Percentiles rank a stretch among this genome's conserved stretches.
phyloP scores from a whole-genome alignment of 1,140 invertebrate genomes.

The Leptinotarsa texana region DNA sequence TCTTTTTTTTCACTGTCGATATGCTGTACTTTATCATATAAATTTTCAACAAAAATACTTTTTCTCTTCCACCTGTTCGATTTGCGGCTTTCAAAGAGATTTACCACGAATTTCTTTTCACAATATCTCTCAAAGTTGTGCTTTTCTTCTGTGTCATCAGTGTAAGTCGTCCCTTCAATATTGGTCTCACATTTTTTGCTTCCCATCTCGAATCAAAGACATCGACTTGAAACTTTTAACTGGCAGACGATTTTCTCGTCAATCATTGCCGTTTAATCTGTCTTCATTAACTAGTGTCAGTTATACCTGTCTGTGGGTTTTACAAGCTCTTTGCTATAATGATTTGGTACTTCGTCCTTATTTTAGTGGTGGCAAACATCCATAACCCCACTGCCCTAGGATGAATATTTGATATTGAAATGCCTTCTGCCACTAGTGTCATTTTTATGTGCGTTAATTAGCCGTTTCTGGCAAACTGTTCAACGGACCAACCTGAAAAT shows the following conservation, averaged over 20 bases:
- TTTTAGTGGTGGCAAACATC: no score
- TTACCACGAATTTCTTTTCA: slow-evolving; percentile 4
- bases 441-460: no score
- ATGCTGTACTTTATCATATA: not conserved
- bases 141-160: not conserved
- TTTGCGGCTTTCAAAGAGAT: slow-evolving; percentile 14
- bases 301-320: no score
- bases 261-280: not conserved
- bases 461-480: no score
- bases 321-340: no score
- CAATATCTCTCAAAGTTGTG: not conserved
- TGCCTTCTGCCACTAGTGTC: no score
- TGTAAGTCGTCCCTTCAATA: not conserved
- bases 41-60: not conserved
- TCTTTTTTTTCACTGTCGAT: not conserved
- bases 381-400: no score
- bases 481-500: no score
- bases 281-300: not conserved
- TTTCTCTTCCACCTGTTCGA: slow-evolving; percentile 17
- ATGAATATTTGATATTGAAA: no score
- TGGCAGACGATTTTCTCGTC: not conserved
- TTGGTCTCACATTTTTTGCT: not conserved
- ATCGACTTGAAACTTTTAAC: not conserved
- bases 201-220: not conserved
- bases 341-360: no score